phyloP scores from a whole-genome alignment of 2,113 vertebrate genomes.

The Perca fluviatilis region DNA sequence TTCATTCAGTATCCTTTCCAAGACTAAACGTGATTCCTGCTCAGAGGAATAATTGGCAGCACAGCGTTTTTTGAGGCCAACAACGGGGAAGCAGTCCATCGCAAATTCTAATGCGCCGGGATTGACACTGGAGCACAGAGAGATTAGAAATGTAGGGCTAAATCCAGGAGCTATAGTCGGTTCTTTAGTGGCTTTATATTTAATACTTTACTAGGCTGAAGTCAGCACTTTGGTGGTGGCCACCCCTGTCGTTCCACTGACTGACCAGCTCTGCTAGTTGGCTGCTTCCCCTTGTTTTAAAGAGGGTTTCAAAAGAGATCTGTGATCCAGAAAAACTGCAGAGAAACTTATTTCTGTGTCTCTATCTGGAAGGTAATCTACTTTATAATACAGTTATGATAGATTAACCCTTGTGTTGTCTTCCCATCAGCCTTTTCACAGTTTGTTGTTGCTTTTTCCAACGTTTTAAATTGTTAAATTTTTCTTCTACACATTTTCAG shows the following conservation, averaged over 20 bases:
- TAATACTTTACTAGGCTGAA: conserved; percentile 61
- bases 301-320: conserved; percentile 29
- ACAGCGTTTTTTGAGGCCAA: conserved; percentile 57
- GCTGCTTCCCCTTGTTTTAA: conserved; percentile 39
- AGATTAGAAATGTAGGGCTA: conserved; percentile 65
- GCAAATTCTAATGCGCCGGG: conserved; percentile 51
- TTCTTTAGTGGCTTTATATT: conserved; percentile 72
- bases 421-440: too few species aligned
- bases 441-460: too few species aligned
- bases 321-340: conserved; percentile 17
- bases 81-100: conserved; percentile 41
- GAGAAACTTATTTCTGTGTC: background rate
- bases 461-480: too few species aligned
- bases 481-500: too few species aligned
- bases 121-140: conserved; percentile 48
- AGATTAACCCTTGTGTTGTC: too few species aligned
- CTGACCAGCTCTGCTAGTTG: conserved; percentile 32
- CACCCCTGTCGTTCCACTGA: conserved; percentile 28
- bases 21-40: conserved; percentile 64
- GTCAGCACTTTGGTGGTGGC: conserved; percentile 66
- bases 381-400: background rate
- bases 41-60: conserved; percentile 59
- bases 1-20: conserved; percentile 75
- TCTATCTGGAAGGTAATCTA: background rate
- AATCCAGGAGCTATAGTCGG: conserved; percentile 63